Base-by-base conservation (phyloP, 2,113 vertebrate genomes). In the Vimba vimba region DNA sequence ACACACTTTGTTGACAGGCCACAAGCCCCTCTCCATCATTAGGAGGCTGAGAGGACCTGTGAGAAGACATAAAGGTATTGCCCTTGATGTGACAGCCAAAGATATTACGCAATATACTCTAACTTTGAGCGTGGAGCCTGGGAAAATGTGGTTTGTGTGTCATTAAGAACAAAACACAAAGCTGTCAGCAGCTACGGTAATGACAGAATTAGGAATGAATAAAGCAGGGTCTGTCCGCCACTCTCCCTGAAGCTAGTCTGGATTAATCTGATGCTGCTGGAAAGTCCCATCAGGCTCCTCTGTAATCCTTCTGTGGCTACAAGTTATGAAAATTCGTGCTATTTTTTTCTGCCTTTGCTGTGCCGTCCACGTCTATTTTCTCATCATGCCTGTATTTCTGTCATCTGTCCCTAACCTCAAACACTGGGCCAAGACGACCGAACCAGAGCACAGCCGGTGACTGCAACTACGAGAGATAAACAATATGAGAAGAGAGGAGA, bases 381-480 rank as follows among this genome's bases (percentile, higher is more conserved):
- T 82, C 39, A 45, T 83, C 71, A 43, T 75, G 69, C 21, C 39
- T 64, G 33, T 64, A 74, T 77, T 64, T 59, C 71, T 77, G 57
- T 84, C 76, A 79, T 85, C 60, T 15, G 59, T 68, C 87, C 81
- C 89, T 90, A 92, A 89, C 91, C 91, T 90, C 90, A 79, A 88
- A 79, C 87, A 81, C 88, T 73, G 84, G 85, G 87, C 91, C 91
- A 90, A 93, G 89, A 91, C 87, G 88, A 88, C 83, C 89, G 87
- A 90, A 84, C 89, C 91, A 91, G 76, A 27, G 55, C 27, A 79
- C 50, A 80, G 27, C 71, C n/a, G 8, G 50, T 13, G 39, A 79
- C 45, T 52, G 59, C n/a, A 66, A 78, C 43, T 85, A 27, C 36
- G 21, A 45, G 0, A 64, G 19, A 39, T 6, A 23, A 62, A 64